Evolutionary conservation across 2,888 invertebrate genomes (phyloP), one percentile per base, ranked within the genome.

Genomic region (Steinernema scapterisci): DNA sequence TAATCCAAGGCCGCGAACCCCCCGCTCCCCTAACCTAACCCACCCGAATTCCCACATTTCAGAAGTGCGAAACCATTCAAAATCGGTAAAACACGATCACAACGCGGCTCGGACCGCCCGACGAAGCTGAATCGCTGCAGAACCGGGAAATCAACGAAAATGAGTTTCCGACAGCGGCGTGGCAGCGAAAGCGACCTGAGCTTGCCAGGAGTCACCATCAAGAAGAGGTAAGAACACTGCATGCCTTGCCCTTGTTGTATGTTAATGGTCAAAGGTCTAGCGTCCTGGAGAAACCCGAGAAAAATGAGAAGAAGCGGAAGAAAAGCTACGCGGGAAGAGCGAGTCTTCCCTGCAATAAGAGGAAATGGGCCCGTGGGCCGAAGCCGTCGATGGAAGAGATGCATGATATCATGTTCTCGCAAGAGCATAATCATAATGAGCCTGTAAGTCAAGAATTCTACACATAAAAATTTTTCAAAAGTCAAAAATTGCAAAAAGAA

Each of bases 171-270:
- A 6, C 27, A 25, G 31, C 63, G 63, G 63, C 63, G 31, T 3
- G 63, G 63, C 31, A 63, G 63, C 63, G 63, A 63, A 25, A 63
- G 63, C n/a, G 63, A 63, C n/a, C 63, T 63, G 13, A 63, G 63
- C 63, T 63, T 27, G 5, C 63, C 38, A 3, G 38, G 38, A 9
- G 9, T 38, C 38, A 38, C 3, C 38, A 6, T 38, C 38, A 38
- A 38, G 9, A 38, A 38, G 9, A 38, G 9, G 63, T 63, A 63
- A 52, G 52, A 6, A 38, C 38, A 6, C 38, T 38, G 38, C 38
- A 6, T 21, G 38, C 2, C 27, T n/a, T 9, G 27, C 27, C 1
- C 27, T 11, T 13, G 21, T 16, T 16, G 31, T 16, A 27, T 5
- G 48, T 48, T 16, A 7, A 48, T 19, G 5, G 48, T 48, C 3